Evolutionary conservation across 2,113 vertebrate genomes (phyloP), one percentile per base, ranked within the genome.

Genomic region (Paralichthys olivaceus): DNA sequence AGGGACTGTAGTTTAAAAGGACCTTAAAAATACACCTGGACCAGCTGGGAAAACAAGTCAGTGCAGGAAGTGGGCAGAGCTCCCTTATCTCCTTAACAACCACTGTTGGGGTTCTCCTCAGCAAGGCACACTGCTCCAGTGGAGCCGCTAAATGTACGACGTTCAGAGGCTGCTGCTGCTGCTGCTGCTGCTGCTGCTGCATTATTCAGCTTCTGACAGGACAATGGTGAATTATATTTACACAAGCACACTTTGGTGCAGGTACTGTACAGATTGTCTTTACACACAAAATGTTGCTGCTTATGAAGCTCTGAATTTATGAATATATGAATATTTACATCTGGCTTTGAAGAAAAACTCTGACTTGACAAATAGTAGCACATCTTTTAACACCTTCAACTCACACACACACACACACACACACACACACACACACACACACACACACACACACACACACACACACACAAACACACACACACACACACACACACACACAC

Each of bases 1-100:
- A 19, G 77, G 72, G 63, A 70, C 49, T 67, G 62, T 37, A 71
- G 28, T 81, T 75, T 54, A 63, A 76, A 76, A 79, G 63, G 29
- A 81, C 54, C 34, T 61, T 69, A 40, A 69, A 66, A 77, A 69
- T 7, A 71, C 68, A 89, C 73, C 76, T 83, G 51, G 53, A 81
- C 26, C 64, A 69, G 40, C 67, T 67, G 65, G 72, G 59, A 49
- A 63, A 82, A 78, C 66, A 78, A 59, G 49, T 2, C 12, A 37
- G 72, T 45, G 25, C 58, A 62, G 25, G 49, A 9, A 77, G 49
- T 28, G 58, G 49, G 56, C 62, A 25, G 69, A 43, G 70, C 60
- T 69, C 45, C 32, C 56, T 69, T 22, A 62, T 67, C 54, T 78
- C 25, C 56, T 59, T 62, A 79, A 77, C 59, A 66, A 51, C 61